A percentile compares a stretch with the other conserved stretches of the same genome.
Evolutionary conservation across 2,113 vertebrate species (phyloP).

Genomic region (Odocoileus hemionus): DNA sequence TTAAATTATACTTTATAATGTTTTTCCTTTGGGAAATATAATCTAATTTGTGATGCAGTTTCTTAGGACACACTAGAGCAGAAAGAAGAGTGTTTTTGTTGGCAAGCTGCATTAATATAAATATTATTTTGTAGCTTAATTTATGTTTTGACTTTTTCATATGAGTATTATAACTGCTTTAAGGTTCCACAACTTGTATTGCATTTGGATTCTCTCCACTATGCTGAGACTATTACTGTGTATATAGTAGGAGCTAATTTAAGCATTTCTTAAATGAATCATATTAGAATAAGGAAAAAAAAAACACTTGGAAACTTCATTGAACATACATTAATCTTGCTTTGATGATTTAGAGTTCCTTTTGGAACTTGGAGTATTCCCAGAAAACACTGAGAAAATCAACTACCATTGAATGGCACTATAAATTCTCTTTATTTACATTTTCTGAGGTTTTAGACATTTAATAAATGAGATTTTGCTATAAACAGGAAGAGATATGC

Average conservation of each 20-base stretch:
- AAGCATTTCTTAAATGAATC: constrained; percentile 56
- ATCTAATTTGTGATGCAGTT: background rate
- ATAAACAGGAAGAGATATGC: constrained; percentile 13
- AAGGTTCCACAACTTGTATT: constrained; percentile 1
- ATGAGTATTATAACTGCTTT: background rate
- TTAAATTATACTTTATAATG: constrained; percentile 21
- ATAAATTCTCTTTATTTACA: constrained; percentile 63
- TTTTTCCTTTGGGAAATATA: background rate
- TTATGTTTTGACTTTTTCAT: constrained; percentile 16
- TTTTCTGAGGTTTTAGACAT: constrained; percentile 48
- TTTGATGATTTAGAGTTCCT: constrained; percentile 58
- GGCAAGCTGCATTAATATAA: background rate
- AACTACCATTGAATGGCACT: constrained; percentile 50
- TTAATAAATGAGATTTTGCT: constrained; percentile 51
- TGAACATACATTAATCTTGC: constrained; percentile 53
- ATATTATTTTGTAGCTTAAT: constrained; percentile 40
- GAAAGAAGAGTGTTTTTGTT: constrained; percentile 36
- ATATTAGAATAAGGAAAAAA: constrained; percentile 28
- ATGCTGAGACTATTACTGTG: background rate
- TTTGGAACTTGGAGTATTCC: constrained; percentile 52
- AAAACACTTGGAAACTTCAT: constrained; percentile 18
- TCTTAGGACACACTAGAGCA: background rate
- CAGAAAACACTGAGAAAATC: constrained; percentile 64
- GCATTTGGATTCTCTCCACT: constrained; percentile 16
- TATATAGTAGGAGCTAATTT: constrained; percentile 49